Evolutionary conservation across 2,797 vertebrate genomes (phyloP).

Genomic region (Acestrorhynchus altus): DNA sequence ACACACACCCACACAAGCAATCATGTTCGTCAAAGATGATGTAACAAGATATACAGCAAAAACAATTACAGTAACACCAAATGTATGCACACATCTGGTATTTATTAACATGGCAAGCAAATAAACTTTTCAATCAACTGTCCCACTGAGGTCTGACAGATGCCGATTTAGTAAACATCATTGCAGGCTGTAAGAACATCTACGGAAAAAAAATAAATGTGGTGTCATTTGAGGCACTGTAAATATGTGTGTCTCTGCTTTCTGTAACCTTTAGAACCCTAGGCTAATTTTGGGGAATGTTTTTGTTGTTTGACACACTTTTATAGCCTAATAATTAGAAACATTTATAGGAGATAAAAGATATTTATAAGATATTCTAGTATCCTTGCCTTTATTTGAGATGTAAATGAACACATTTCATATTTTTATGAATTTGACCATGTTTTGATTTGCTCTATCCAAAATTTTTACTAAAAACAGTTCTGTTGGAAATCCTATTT

Average conservation of each 20-base stretch:
- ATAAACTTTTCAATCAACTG: not conserved
- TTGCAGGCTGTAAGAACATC: not conserved
- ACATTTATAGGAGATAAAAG: too few relatives aligned
- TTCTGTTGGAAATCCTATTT: too few relatives aligned
- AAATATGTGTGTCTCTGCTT: not conserved
- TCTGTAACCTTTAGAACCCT: not conserved
- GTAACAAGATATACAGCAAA: not conserved
- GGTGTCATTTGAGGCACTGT: not conserved
- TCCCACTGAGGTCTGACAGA: slow-evolving; percentile 1
- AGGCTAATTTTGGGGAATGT: too few relatives aligned
- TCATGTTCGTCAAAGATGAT: too few relatives aligned
- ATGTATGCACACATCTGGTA: slow-evolving; percentile 1
- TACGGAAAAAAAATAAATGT: not conserved
- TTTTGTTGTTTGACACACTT: too few relatives aligned
- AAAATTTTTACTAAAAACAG: too few relatives aligned
- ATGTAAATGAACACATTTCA: too few relatives aligned
- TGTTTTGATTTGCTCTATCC: too few relatives aligned
- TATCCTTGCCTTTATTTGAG: too few relatives aligned
- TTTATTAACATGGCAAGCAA: slow-evolving; percentile 5
- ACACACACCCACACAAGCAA: slow-evolving; percentile 19
- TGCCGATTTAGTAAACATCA: not conserved
- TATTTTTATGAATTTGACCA: too few relatives aligned
- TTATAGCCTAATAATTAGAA: too few relatives aligned
- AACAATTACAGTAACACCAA: slow-evolving; percentile 2
- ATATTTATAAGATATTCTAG: too few relatives aligned